These are phyloP conservation scores for Channallabes apus DNA, from an alignment of 2,797 vertebrate species.

Conservation along the genomic window DNA sequence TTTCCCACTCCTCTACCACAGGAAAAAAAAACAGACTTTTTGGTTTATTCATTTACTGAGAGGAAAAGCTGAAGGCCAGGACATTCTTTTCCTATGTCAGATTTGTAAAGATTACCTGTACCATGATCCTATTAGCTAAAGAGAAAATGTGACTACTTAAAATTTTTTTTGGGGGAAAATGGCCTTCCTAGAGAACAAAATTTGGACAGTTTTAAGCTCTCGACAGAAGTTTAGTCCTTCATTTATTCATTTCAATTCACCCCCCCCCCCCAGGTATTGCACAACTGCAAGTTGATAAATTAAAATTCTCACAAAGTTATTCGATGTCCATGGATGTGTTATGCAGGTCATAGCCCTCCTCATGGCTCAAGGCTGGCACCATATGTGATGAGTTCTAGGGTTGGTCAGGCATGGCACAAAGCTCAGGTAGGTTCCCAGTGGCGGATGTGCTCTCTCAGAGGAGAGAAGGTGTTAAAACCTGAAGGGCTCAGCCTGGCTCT, in stretches of 20 bases:
- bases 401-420: conserved; percentile 58
- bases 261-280: too few species aligned
- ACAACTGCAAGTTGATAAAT: conserved; percentile 15
- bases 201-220: conserved; percentile 62
- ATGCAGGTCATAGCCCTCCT: conserved; percentile 66
- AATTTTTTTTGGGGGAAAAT: conserved; percentile 75
- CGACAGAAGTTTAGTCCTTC: conserved; percentile 63
- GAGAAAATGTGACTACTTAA: conserved; percentile 81
- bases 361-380: conserved; percentile 67
- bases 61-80: conserved; percentile 81
- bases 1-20: conserved; percentile 66
- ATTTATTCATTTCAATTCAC: conserved; percentile 66
- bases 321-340: conserved; percentile 58
- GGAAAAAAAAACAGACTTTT: conserved; percentile 75
- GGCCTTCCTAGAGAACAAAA: conserved; percentile 68
- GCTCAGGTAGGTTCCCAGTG: conserved; percentile 74
- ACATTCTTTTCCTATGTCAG: conserved; percentile 77
- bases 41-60: conserved; percentile 78
- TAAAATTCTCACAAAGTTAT: conserved; percentile 21
- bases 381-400: conserved; percentile 72
- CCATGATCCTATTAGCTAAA: conserved; percentile 82
- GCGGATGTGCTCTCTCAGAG: conserved; percentile 71
- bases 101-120: conserved; percentile 82
- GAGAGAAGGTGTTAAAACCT: conserved; percentile 81
- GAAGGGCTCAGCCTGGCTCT: conserved; percentile 71